These are phyloP conservation scores for Geodia barretti DNA, from an alignment of 37 sponge, comb jelly and placozoan genomes.

Conservation along the genomic window DNA sequence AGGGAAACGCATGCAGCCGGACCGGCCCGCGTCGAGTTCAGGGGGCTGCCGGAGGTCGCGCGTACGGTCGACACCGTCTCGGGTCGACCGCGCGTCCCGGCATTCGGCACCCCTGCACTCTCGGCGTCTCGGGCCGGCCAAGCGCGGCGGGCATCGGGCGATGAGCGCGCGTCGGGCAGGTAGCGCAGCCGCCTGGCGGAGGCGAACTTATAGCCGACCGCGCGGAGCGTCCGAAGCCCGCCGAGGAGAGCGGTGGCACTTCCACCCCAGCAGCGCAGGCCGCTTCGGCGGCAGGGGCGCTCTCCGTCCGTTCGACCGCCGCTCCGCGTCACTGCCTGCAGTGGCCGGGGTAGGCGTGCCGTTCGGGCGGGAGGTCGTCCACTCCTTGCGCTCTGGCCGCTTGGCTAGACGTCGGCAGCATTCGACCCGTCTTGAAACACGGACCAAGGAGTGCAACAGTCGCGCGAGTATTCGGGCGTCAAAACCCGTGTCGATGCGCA, in stretches of 20 bases:
- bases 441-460: slow-evolving; percentile 86
- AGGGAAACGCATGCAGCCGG: slow-evolving; percentile 67
- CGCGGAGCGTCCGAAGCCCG: slow-evolving; percentile 1
- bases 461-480: slow-evolving; percentile 75
- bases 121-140: slow-evolving; percentile 18
- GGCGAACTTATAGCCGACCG: slow-evolving; percentile 20
- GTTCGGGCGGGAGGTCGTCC: slow-evolving; percentile 32
- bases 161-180: slow-evolving; percentile 34
- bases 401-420: slow-evolving; percentile 36
- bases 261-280: slow-evolving; percentile 15
- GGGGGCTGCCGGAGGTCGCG: not conserved
- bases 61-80: not conserved
- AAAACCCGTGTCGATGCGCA: slow-evolving; percentile 66
- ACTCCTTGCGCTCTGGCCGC: slow-evolving; percentile 26
- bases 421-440: slow-evolving; percentile 83
- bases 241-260: slow-evolving; percentile 14
- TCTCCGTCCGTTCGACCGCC: not conserved
- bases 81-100: slow-evolving; percentile 13
- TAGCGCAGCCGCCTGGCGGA: slow-evolving; percentile 3
- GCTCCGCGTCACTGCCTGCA: slow-evolving; percentile 13
- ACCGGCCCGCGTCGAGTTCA: slow-evolving; percentile 24
- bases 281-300: too few relatives aligned
- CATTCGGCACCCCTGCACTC: slow-evolving; percentile 13
- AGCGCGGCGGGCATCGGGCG: slow-evolving; percentile 19
- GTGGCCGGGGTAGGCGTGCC: slow-evolving; percentile 6